Base-by-base conservation (phyloP, 2,888 invertebrate genomes). In the Geophilus truncorum region DNA sequence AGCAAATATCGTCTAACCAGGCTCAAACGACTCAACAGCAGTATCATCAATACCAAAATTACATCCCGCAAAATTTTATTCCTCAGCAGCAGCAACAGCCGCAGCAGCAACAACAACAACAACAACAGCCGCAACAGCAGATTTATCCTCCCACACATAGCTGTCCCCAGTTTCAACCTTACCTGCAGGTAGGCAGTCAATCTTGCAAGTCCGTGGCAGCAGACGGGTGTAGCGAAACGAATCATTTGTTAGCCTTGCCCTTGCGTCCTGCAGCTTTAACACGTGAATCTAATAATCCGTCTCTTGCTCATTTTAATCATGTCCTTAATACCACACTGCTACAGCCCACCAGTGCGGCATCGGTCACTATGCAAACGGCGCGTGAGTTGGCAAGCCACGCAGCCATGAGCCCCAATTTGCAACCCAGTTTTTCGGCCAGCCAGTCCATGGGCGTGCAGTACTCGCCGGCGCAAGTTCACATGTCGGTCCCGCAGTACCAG, bases 11-110 rank as follows among this genome's bases (percentile, higher is more conserved):
- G 23, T 9, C 70, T 28, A 70, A 28, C 70, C 77, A 77, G 23
- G 34, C 77, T 23, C 32, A 32, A 21, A 10, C 77, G n/a, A 83
- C 90, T 1, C 85, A 90, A 80, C 89, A 89, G 81, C 88, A 88
- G 62, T 88, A 90, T 18, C 90, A 90, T 83, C 81, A 40, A 62
- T 80, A 75, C 51, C 70, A 70, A 70, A 70, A 70, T n/a, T 70
- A 28, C 28, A 70, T 70, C 25, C 70, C 70, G 28, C 70, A 70
- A 70, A 70, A 70, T 28, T 70, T 70, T 70, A 70, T 70, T 70
- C 77, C 40, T 51, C 82, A 77, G 78, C 81, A 80, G 78, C 82
- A 80, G 25, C 28, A 28, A 9, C 79, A 77, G 28, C 32, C 86
- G 23, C 87, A 87, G 30, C 84, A 75, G 23, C 75, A 75, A 32